Evolutionary conservation across 2,888 invertebrate genomes (phyloP).

Genomic region (Eledone cirrhosa): DNA sequence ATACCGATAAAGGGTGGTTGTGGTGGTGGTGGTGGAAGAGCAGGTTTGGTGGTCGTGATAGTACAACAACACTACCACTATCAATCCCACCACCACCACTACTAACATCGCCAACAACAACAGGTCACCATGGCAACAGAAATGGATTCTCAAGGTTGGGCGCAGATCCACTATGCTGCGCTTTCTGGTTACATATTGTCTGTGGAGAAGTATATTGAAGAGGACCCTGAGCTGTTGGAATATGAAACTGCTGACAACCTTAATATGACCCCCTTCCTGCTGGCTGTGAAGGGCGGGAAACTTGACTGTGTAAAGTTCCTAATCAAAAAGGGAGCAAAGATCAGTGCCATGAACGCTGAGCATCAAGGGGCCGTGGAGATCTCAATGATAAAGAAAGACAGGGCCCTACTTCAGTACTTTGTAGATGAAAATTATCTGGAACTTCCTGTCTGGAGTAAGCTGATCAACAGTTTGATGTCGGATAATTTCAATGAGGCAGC

Average conservation of each 20-base stretch:
- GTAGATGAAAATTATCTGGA: constrained; percentile 50
- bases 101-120: too few species aligned
- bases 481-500: constrained; percentile 60
- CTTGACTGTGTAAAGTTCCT: constrained; percentile 59
- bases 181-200: constrained; percentile 63
- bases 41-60: too few species aligned
- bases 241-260: constrained; percentile 62
- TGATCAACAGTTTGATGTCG: constrained; percentile 56
- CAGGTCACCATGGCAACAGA: constrained; percentile 35
- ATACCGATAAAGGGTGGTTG: too few species aligned
- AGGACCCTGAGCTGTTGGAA: constrained; percentile 59
- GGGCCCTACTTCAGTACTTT: constrained; percentile 57
- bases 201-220: constrained; percentile 61
- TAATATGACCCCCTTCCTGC: constrained; percentile 61
- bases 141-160: constrained; percentile 64
- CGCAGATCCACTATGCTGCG: constrained; percentile 64
- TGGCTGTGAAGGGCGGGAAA: constrained; percentile 59
- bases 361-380: constrained; percentile 65
- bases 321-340: constrained; percentile 57
- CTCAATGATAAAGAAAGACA: constrained; percentile 55
- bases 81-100: too few species aligned
- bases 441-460: constrained; percentile 61
- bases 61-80: too few species aligned
- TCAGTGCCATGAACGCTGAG: constrained; percentile 53
- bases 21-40: too few species aligned